phyloP scores from a whole-genome alignment of 2,888 invertebrate genomes.

The Morpho helenor region DNA sequence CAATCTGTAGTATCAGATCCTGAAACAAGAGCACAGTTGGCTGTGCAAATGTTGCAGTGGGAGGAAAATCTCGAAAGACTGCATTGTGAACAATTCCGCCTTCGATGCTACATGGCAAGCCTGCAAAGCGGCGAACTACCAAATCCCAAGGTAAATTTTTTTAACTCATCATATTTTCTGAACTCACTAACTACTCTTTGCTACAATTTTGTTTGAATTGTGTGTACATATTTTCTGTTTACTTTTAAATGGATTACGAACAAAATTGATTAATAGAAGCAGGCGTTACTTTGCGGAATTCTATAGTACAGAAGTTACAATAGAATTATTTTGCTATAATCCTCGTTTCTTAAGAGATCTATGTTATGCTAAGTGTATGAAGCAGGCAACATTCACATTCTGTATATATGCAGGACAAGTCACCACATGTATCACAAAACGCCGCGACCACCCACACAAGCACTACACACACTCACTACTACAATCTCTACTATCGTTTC shows the following conservation, averaged over 20 bases:
- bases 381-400: too few species aligned
- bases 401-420: too few species aligned
- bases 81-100: constrained; percentile 97
- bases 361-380: too few species aligned
- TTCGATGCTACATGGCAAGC: constrained; percentile 98
- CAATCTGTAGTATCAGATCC: constrained; percentile 97
- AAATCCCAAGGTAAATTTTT: constrained; percentile 91
- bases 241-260: constrained; percentile 1
- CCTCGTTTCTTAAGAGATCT: too few species aligned
- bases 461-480: too few species aligned
- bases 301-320: too few species aligned
- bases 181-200: background rate
- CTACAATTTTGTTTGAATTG: background rate
- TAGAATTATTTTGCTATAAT: too few species aligned
- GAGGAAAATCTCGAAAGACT: constrained; percentile 97
- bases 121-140: constrained; percentile 97
- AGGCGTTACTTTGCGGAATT: too few species aligned
- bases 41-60: constrained; percentile 96
- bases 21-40: constrained; percentile 94
- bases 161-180: background rate
- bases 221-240: background rate
- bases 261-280: background rate
- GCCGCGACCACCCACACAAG: too few species aligned
- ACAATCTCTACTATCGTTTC: too few species aligned
- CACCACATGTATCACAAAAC: too few species aligned